Percentiles rank a stretch among this genome's conserved stretches.
Conservation (phyloP, 2,888 invertebrate genomes). For the Anoplius nigerrimus region DNA sequence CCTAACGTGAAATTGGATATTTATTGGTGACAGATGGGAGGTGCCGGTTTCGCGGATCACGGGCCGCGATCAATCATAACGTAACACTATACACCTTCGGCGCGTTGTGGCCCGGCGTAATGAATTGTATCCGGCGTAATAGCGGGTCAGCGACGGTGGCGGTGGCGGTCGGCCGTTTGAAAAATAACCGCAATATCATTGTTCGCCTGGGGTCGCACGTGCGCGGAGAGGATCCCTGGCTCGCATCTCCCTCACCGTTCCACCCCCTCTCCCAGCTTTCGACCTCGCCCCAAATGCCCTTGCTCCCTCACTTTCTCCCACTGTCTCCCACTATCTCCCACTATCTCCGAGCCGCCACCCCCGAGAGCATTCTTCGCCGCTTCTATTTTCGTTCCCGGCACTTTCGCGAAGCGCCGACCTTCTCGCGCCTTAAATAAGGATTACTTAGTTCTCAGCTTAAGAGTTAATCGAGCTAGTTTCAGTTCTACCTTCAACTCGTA, state of each 20-base stretch:
- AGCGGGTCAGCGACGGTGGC: slow-evolving; percentile 55
- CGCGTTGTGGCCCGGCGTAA: slow-evolving; percentile 50
- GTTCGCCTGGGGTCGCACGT: slow-evolving; percentile 32
- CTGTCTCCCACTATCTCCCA: not conserved
- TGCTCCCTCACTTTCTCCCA: not conserved
- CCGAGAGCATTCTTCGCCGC: too few species aligned
- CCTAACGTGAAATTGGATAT: slow-evolving; percentile 74
- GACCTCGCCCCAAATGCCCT: not conserved
- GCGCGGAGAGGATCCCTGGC: slow-evolving; percentile 38
- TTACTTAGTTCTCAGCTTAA: too few species aligned
- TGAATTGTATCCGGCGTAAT: slow-evolving; percentile 65
- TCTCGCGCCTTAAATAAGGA: not conserved
- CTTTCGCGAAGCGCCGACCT: not conserved
- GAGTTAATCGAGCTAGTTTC: not conserved
- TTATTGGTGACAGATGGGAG: slow-evolving; percentile 74
- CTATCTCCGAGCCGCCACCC: not conserved
- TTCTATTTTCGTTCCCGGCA: not conserved
- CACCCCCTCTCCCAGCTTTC: slow-evolving; percentile 7
- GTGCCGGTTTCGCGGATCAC: slow-evolving; percentile 69
- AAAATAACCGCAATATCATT: slow-evolving; percentile 66
- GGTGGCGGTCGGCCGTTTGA: slow-evolving; percentile 47
- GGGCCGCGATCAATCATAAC: slow-evolving; percentile 71
- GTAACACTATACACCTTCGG: slow-evolving; percentile 63
- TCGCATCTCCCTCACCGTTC: slow-evolving; percentile 24
- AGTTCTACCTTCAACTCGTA: not conserved